Conservation (phyloP, 1,140 invertebrate species). For the Helicoverpa armigera region DNA sequence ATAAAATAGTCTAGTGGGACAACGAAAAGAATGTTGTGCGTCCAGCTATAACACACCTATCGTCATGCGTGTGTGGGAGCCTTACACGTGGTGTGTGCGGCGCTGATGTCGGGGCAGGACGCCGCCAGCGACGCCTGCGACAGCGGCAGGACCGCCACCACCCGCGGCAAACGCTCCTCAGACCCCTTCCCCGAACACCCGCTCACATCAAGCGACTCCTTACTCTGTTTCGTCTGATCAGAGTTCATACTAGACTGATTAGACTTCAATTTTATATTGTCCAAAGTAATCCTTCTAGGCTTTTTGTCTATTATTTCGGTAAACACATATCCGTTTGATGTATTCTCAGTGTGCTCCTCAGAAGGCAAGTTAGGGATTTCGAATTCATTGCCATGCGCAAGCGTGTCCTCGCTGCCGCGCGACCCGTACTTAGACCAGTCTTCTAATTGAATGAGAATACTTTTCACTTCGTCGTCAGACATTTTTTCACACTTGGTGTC, state of each 20-base stretch:
- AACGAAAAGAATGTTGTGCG: slow-evolving; percentile 50
- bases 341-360: slow-evolving; percentile 73
- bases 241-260: slow-evolving; percentile 68
- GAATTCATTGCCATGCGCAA: slow-evolving; percentile 82
- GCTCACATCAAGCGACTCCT: slow-evolving; percentile 63
- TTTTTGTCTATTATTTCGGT: slow-evolving; percentile 78
- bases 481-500: slow-evolving; percentile 76
- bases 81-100: slow-evolving; percentile 70
- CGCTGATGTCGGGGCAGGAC: slow-evolving; percentile 76
- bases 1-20: slow-evolving; percentile 54
- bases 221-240: slow-evolving; percentile 58
- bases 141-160: slow-evolving; percentile 57
- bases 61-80: slow-evolving; percentile 78
- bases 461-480: slow-evolving; percentile 86
- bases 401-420: slow-evolving; percentile 78
- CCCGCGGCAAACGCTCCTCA: slow-evolving; percentile 52
- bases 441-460: slow-evolving; percentile 87
- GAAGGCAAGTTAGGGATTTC: slow-evolving; percentile 78
- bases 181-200: slow-evolving; percentile 66
- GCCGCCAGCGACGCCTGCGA: slow-evolving; percentile 53
- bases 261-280: slow-evolving; percentile 78
- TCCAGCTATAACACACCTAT: slow-evolving; percentile 79
- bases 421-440: slow-evolving; percentile 87
- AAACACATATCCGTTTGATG: slow-evolving; percentile 66
- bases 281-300: slow-evolving; percentile 75